Conservation (phyloP, 2,888 invertebrate genomes). For the Gastrophysa polygoni region DNA sequence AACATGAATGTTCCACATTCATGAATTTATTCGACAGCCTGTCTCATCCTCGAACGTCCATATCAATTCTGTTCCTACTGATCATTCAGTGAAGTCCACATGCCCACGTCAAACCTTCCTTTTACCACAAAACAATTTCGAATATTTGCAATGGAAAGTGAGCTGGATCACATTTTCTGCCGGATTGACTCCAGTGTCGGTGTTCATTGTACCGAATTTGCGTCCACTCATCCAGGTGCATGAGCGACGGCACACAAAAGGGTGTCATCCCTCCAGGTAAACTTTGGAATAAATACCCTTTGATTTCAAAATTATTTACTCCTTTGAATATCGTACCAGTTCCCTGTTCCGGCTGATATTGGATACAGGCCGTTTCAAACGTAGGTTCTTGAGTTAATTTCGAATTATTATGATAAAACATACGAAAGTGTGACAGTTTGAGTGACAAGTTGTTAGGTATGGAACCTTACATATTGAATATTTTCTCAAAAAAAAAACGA, state of each 20-base stretch:
- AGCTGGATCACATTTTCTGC: slow-evolving; percentile 49
- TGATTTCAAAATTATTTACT: neutral
- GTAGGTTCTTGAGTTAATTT: too few species aligned
- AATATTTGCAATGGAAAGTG: slow-evolving; percentile 28
- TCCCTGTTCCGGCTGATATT: too few species aligned
- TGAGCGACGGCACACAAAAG: neutral
- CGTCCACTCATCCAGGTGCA: slow-evolving; percentile 46
- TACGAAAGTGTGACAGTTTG: too few species aligned
- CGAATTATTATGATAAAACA: too few species aligned
- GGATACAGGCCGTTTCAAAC: too few species aligned
- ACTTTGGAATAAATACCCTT: neutral
- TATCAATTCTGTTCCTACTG: too few species aligned
- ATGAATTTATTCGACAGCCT: too few species aligned
- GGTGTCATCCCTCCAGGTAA: neutral
- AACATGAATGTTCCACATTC: too few species aligned
- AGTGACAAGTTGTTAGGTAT: too few species aligned
- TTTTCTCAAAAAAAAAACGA: too few species aligned
- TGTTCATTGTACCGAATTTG: slow-evolving; percentile 21
- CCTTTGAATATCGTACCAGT: too few species aligned
- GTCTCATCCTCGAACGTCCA: neutral
- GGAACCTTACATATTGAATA: too few species aligned
- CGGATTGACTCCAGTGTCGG: slow-evolving; percentile 46
- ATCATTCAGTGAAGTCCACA: neutral
- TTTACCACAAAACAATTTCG: slow-evolving; percentile 8
- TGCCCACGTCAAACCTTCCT: neutral